A percentile compares a stretch with the other conserved stretches of the same genome.
These are phyloP conservation scores for Cygnus olor DNA, from an alignment of 2,797 vertebrate genomes.

Conservation along the genomic window DNA sequence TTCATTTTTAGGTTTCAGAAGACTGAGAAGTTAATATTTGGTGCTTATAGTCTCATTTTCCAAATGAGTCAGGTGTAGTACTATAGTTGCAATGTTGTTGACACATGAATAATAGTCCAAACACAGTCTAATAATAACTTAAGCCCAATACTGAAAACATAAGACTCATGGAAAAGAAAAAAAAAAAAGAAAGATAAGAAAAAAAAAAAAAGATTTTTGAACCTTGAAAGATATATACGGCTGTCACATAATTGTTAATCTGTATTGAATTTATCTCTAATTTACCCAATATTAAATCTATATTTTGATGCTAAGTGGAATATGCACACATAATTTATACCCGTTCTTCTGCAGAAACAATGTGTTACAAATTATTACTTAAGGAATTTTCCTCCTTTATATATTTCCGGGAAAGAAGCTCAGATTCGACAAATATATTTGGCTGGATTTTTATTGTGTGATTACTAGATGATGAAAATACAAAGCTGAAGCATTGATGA, in stretches of 20 bases:
- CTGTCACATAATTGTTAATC: not conserved
- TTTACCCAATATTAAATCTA: not conserved
- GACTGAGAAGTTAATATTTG: not conserved
- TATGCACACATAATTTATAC: not conserved
- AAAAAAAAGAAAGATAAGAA: not conserved
- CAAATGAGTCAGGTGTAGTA: not conserved
- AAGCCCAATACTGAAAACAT: not conserved
- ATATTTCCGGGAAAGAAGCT: not conserved
- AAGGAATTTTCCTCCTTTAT: not conserved
- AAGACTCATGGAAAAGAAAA: not conserved
- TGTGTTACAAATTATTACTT: not conserved
- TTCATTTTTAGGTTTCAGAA: conserved; percentile 6
- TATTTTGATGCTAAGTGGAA: not conserved
- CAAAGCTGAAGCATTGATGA: not conserved
- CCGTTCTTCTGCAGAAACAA: not conserved
- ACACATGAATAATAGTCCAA: not conserved
- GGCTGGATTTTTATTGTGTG: not conserved
- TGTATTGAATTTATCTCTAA: not conserved
- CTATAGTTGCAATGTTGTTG: not conserved
- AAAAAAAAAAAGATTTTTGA: not conserved
- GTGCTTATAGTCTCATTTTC: not conserved
- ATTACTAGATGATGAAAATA: not conserved
- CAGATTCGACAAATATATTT: not conserved
- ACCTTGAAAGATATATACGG: not conserved
- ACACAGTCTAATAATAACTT: not conserved